These are phyloP conservation scores for Eremophila alpestris DNA, from an alignment of 2,797 vertebrate species.

Conservation along the genomic window DNA sequence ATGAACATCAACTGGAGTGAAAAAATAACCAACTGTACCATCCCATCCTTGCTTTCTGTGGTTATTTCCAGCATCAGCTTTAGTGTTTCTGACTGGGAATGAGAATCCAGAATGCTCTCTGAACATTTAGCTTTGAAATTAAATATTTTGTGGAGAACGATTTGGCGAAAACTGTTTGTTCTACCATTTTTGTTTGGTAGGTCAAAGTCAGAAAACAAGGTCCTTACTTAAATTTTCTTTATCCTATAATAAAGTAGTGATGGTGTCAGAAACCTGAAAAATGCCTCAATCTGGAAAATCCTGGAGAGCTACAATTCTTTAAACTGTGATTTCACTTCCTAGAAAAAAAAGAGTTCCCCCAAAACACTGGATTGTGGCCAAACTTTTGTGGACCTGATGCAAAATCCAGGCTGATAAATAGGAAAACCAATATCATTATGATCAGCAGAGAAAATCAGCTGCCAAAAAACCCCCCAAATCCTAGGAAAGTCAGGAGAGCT, in stretches of 20 bases:
- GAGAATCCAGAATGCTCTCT: background rate
- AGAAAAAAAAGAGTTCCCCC: background rate
- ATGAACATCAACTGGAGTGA: conserved; percentile 47
- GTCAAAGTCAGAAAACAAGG: background rate
- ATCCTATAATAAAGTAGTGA: background rate
- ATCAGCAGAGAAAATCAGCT: background rate
- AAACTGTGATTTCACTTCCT: background rate
- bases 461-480: accelerated
- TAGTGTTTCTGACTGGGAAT: background rate
- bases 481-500: background rate
- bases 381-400: background rate
- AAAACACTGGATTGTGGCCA: background rate
- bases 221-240: background rate
- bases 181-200: background rate
- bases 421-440: background rate
- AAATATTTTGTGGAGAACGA: background rate
- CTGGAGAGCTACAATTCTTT: background rate
- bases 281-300: background rate
- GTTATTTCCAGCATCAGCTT: conserved; percentile 43
- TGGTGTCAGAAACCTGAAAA: background rate
- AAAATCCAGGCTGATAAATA: background rate
- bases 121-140: background rate
- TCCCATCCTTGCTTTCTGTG: conserved; percentile 72
- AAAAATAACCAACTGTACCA: conserved; percentile 19
- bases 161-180: background rate